Percentiles rank a stretch among this genome's conserved stretches.
Conservation (phyloP, 2,797 vertebrate species). For the Phylloscopus collybita region DNA sequence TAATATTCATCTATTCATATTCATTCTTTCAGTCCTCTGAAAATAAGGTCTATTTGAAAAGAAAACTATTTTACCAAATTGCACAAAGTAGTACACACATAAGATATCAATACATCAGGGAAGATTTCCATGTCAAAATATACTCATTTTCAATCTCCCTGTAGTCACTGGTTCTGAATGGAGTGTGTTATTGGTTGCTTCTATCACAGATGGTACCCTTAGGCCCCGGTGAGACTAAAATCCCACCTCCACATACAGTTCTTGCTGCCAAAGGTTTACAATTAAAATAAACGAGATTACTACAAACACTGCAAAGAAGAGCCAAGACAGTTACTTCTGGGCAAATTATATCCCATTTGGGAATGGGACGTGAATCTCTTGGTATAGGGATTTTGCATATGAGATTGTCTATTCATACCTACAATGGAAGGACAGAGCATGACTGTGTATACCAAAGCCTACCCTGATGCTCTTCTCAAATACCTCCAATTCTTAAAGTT, state of each 20-base stretch:
- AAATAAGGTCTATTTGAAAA: constrained; percentile 11
- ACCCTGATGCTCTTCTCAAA: neutral
- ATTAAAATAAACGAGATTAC: neutral
- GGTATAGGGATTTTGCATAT: neutral
- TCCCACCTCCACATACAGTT: neutral
- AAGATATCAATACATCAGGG: neutral
- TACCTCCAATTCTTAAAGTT: neutral
- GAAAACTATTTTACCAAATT: neutral
- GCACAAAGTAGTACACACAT: neutral
- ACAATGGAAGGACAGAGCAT: neutral
- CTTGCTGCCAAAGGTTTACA: neutral
- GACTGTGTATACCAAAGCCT: neutral
- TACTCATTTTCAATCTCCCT: neutral
- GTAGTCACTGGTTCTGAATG: neutral
- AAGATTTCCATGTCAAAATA: neutral
- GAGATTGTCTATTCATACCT: neutral
- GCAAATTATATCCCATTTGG: neutral
- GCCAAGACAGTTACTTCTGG: neutral
- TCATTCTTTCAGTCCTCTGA: neutral
- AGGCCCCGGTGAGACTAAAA: neutral
- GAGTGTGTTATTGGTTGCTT: neutral
- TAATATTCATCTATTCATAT: neutral
- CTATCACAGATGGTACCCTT: neutral
- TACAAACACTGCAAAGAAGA: neutral
- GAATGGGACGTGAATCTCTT: neutral